Evolutionary conservation across 2,113 vertebrate genomes (phyloP), one percentile per base, ranked within the genome.

Genomic region (Hystrix brachyura): DNA sequence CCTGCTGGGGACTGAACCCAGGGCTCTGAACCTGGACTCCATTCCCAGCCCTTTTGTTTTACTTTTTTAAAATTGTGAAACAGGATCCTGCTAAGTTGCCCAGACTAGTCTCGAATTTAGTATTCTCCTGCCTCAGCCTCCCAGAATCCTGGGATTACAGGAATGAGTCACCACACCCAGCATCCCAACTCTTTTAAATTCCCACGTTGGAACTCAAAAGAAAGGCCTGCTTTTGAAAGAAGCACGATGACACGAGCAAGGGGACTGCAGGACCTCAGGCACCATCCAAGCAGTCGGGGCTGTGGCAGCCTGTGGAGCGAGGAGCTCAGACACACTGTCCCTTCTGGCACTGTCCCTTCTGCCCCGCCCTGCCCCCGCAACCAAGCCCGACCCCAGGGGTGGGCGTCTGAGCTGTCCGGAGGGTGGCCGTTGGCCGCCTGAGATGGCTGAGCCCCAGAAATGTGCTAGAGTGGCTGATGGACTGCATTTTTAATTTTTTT

Each of bases 301-400:
- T 15, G 12, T n/a, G 21, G 59, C 3, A 5, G 80, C 65, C 5
- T 0, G 1, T 2, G 18, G 79, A 0, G 4, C 4, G 7, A 79
- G 67, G 23, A 46, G 2, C 17, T 12, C 25, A 65, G 21, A 48
- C 43, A 51, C 19, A 12, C n/a, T 11, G 69, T 32, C 9, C 6
- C 1, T 10, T 12, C n/a, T n/a, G n/a, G 38, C 38, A 38, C 38
- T 38, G 38, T 38, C 38, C 38, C 38, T 38, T 38, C 38, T 38
- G 38, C 38, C 38, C 38, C 38, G 38, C 38, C 38, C 38, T 38
- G 38, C 38, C 38, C 38, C 38, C 2, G 38, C 38, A 38, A 14
- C 72, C 27, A 21, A 2, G 6, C 48, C 76, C 9, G 32, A 21
- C 0, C 3, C 15, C 43, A 59, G 1, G 17, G 23, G 34, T 15